These are phyloP conservation scores for Clinocottus analis DNA, from an alignment of 2,113 vertebrate genomes.

Conservation along the genomic window DNA sequence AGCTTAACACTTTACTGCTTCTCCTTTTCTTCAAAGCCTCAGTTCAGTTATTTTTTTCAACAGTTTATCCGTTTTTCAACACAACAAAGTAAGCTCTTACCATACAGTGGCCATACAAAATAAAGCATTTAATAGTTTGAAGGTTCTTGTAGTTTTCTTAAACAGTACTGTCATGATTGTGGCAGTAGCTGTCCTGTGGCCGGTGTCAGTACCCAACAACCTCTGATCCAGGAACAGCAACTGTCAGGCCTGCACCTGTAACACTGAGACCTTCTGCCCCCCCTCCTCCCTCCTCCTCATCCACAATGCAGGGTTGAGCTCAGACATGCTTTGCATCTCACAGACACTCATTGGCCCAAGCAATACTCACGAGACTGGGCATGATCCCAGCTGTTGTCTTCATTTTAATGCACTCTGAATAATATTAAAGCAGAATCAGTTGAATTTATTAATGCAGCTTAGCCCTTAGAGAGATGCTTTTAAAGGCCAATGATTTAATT, in stretches of 20 bases:
- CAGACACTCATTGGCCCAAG: constrained; percentile 61
- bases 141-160: constrained; percentile 44
- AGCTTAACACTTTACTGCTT: constrained; percentile 66
- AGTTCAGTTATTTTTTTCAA: not conserved
- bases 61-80: constrained; percentile 42
- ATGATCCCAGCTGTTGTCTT: constrained; percentile 83
- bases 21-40: constrained; percentile 52
- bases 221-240: constrained; percentile 77
- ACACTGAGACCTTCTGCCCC: constrained; percentile 68
- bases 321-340: constrained; percentile 75
- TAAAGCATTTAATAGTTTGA: constrained; percentile 39
- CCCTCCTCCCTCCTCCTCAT: constrained; percentile 23
- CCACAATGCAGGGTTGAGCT: constrained; percentile 32
- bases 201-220: constrained; percentile 73
- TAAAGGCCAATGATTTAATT: constrained; percentile 86
- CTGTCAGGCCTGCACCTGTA: constrained; percentile 85
- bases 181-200: constrained; percentile 61
- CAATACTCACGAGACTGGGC: constrained; percentile 74
- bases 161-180: constrained; percentile 58
- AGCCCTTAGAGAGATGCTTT: constrained; percentile 83
- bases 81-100: constrained; percentile 42
- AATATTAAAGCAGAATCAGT: constrained; percentile 83
- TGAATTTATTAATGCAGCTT: constrained; percentile 83
- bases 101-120: constrained; percentile 20
- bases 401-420: constrained; percentile 85